Conservation (phyloP, 2,888 invertebrate genomes). For the Gymnoscelis rufifasciata region DNA sequence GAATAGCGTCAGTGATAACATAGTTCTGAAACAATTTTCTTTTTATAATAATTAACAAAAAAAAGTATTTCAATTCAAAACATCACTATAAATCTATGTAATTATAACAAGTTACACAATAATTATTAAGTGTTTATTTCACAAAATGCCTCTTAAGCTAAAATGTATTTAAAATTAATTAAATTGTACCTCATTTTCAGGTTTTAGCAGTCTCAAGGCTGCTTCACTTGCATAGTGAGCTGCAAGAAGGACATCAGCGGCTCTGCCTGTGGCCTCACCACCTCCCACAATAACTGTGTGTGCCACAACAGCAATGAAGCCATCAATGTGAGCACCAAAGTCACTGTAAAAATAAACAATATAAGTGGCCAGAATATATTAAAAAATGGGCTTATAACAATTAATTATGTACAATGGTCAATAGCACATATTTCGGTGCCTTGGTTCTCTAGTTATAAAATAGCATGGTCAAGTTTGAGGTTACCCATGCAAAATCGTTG, state of each 20-base stretch:
- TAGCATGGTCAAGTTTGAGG: conserved; percentile 13
- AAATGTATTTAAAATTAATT: not conserved
- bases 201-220: conserved; percentile 93
- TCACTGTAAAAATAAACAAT: conserved; percentile 80
- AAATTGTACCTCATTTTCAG: conserved; percentile 88
- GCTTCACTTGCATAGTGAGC: conserved; percentile 98
- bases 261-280: conserved; percentile 87
- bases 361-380: not conserved
- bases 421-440: too few relatives aligned
- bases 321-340: conserved; percentile 98
- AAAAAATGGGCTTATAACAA: conserved; percentile 2
- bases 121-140: too few relatives aligned
- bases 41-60: too few relatives aligned
- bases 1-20: conserved; percentile 93
- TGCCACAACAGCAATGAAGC: conserved; percentile 98
- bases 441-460: too few relatives aligned
- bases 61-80: too few relatives aligned
- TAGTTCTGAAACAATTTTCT: conserved; percentile 86
- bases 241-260: conserved; percentile 96
- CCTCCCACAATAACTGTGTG: conserved; percentile 96
- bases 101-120: too few relatives aligned
- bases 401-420: too few relatives aligned
- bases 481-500: conserved; percentile 3
- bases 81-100: too few relatives aligned
- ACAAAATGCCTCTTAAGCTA: too few relatives aligned